A percentile compares a stretch with the other conserved stretches of the same genome.
These are phyloP conservation scores for Pedionomus torquatus DNA, from an alignment of 2,113 vertebrate species.

Conservation along the genomic window DNA sequence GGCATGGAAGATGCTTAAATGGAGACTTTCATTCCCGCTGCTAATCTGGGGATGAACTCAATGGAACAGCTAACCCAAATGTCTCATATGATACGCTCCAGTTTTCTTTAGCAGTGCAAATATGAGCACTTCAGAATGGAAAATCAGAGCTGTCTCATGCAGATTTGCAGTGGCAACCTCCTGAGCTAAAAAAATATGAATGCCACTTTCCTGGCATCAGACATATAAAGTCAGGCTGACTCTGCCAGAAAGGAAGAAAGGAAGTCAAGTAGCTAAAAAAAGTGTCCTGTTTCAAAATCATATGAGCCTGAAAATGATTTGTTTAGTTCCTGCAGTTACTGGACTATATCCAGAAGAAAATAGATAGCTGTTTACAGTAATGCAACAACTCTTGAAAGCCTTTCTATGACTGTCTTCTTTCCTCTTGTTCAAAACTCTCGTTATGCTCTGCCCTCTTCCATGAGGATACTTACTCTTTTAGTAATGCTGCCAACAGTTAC, in stretches of 20 bases:
- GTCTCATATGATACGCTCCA: background rate
- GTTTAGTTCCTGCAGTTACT: background rate
- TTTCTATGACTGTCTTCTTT: background rate
- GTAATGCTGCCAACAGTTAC: conserved; percentile 38
- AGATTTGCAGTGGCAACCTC: background rate
- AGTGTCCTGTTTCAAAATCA: background rate
- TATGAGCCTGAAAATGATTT: background rate
- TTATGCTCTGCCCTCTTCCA: conserved; percentile 5
- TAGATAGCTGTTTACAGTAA: conserved; percentile 10
- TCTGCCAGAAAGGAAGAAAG: background rate
- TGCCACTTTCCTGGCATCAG: background rate
- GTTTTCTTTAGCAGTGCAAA: background rate
- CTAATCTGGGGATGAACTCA: background rate
- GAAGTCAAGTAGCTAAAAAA: conserved; percentile 8
- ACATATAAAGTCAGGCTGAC: background rate
- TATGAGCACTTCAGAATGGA: background rate
- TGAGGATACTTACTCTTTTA: conserved; percentile 38
- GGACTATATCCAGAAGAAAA: conserved; percentile 10
- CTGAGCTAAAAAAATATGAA: conserved; percentile 14
- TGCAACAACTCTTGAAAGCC: conserved; percentile 5
- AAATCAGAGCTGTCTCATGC: background rate
- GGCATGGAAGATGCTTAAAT: background rate
- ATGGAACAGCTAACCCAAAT: background rate
- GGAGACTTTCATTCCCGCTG: background rate
- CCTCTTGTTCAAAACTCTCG: background rate